phyloP scores from a whole-genome alignment of 2,888 invertebrate species.

The Cantharis lateralis region DNA sequence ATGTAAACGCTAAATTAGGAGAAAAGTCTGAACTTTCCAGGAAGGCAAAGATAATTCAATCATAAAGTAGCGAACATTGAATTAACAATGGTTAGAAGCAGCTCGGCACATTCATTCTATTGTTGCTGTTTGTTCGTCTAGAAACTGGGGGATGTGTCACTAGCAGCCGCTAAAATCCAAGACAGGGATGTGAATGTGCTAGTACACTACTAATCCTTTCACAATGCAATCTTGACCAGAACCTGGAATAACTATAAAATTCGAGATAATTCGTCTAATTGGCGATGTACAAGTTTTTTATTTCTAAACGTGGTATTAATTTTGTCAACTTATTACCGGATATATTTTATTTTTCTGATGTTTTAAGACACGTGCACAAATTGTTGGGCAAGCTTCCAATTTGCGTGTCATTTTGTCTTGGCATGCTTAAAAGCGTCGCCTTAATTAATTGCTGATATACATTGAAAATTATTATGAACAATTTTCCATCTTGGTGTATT shows the following conservation, averaged over 20 bases:
- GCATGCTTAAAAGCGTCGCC: background rate
- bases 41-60: constrained; percentile 37
- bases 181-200: background rate
- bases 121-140: constrained; percentile 30
- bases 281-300: background rate
- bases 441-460: background rate
- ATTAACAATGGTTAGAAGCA: constrained; percentile 32
- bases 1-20: constrained; percentile 31
- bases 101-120: constrained; percentile 22
- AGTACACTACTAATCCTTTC: background rate
- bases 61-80: constrained; percentile 33
- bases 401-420: background rate
- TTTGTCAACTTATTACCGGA: background rate
- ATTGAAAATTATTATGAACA: background rate
- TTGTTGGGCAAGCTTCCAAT: background rate
- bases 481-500: background rate
- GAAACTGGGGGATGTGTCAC: constrained; percentile 25
- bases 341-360: background rate
- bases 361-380: constrained; percentile 4
- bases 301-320: background rate
- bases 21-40: constrained; percentile 29
- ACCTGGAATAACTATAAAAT: background rate
- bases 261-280: background rate
- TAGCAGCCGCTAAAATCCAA: constrained; percentile 20
- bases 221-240: background rate